Evolutionary conservation across 2,113 vertebrate genomes (phyloP).

Genomic region (Platysternon megacephalum): DNA sequence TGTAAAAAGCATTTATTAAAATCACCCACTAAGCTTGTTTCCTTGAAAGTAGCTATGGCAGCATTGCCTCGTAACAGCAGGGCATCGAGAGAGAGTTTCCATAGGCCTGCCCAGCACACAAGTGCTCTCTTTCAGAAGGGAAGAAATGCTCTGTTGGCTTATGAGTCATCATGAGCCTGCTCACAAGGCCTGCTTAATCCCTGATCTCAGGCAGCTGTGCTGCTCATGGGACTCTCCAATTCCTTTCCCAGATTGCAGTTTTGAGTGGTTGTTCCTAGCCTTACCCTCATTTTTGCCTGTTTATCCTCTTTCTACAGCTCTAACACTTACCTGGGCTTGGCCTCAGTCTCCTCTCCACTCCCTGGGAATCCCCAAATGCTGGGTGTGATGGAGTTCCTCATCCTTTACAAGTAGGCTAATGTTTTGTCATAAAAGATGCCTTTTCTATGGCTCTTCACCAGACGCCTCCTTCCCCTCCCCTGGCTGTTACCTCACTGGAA

Average conservation of each 20-base stretch:
- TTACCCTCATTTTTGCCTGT: rapidly evolving
- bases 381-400: background rate
- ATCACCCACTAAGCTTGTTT: rapidly evolving
- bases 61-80: background rate
- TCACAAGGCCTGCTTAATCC: background rate
- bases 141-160: background rate
- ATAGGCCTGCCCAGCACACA: rapidly evolving
- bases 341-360: no score
- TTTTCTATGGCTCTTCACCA: background rate
- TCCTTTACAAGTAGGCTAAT: background rate
- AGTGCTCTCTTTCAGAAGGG: background rate
- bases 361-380: background rate
- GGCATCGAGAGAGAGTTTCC: rapidly evolving
- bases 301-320: background rate
- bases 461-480: background rate
- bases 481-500: background rate
- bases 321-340: rapidly evolving
- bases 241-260: background rate
- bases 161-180: background rate
- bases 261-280: background rate
- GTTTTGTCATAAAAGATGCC: rapidly evolving
- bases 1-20: background rate
- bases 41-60: background rate
- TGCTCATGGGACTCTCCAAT: rapidly evolving
- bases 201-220: rapidly evolving